Evolutionary conservation across 2,888 invertebrate species (phyloP).

Genomic region (Orchesellides sinensis): DNA sequence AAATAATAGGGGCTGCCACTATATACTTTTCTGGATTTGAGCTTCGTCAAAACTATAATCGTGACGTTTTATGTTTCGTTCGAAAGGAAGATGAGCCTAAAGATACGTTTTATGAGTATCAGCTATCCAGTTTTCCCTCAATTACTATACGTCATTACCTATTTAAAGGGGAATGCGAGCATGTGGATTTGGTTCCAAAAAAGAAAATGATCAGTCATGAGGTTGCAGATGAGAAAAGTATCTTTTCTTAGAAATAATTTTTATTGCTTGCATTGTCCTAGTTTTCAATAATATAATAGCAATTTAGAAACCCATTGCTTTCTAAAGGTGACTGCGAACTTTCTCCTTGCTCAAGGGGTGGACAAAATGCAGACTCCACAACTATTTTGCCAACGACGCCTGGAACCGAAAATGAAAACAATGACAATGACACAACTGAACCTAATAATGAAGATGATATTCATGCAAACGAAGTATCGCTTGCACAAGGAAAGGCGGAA

Average conservation of each 20-base stretch:
- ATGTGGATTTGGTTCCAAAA: not conserved
- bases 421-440: not conserved
- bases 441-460: too few species aligned
- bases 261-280: not conserved
- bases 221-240: constrained; percentile 14
- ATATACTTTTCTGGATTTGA: constrained; percentile 37
- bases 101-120: constrained; percentile 32
- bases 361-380: not conserved
- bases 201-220: not conserved
- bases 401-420: too few species aligned
- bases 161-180: not conserved
- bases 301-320: not conserved
- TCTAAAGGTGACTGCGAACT: constrained; percentile 6
- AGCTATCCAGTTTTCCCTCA: not conserved
- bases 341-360: not conserved
- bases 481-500: constrained; percentile 20
- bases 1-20: constrained; percentile 36
- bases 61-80: constrained; percentile 36
- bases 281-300: not conserved
- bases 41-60: not conserved
- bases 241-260: too few species aligned
- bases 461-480: not conserved
- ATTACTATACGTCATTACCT: constrained; percentile 8
- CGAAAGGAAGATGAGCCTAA: not conserved
- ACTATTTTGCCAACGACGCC: not conserved